Evolutionary conservation across 1,140 invertebrate species (phyloP).

Genomic region (Conus betulinus): DNA sequence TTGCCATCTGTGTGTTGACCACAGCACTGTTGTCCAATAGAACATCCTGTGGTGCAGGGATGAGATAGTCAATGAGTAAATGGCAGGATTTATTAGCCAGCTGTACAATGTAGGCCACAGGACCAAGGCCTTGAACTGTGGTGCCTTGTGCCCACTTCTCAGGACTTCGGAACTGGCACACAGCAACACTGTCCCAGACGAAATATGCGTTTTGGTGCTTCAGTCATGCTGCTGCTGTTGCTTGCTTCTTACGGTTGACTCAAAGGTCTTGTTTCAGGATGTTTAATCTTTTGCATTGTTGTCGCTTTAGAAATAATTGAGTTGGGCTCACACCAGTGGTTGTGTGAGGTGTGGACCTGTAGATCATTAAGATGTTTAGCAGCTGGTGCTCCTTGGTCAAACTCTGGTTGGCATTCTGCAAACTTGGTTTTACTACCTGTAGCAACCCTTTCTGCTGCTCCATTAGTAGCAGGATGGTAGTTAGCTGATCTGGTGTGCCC

Average conservation of each 20-base stretch:
- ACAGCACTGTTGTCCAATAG: no score
- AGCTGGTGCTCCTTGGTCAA: background rate
- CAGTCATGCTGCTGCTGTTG: no score
- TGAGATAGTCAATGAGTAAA: background rate
- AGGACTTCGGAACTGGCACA: background rate
- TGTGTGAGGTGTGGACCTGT: background rate
- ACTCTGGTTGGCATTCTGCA: background rate
- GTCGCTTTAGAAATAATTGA: no score
- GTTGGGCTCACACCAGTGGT: background rate
- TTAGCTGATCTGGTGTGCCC: conserved; percentile 47
- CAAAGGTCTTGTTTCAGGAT: background rate
- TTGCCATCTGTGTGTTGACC: no score
- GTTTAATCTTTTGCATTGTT: background rate
- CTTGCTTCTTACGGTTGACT: no score
- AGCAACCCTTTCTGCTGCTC: conserved; percentile 47
- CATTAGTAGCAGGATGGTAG: conserved; percentile 37
- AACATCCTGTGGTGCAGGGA: background rate
- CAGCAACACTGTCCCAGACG: background rate
- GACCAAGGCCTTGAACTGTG: background rate
- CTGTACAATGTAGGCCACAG: background rate
- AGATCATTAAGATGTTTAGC: background rate
- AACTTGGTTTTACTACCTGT: conserved; percentile 45
- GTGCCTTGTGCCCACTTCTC: background rate
- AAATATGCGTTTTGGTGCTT: background rate
- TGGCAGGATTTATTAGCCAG: background rate